Base-by-base conservation (phyloP, 1,140 invertebrate species). In the Aethina tumida region DNA sequence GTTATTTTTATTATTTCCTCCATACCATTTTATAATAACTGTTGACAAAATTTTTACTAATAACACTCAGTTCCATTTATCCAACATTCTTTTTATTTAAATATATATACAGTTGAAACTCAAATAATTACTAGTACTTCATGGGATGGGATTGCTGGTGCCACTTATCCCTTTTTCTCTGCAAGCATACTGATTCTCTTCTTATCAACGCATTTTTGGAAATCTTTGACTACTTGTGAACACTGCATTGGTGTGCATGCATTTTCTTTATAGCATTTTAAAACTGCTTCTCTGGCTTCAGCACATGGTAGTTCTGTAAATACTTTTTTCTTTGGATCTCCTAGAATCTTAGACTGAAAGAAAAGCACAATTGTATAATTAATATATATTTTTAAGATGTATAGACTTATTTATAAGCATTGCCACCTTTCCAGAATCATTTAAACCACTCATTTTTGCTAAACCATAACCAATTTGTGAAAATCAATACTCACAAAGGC, bases 141-240 rank as follows among this genome's bases (percentile, higher is more conserved):
- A n/a, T n/a, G n/a, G n/a, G n/a, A n/a, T n/a, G n/a, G n/a, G n/a
- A n/a, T n/a, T n/a, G n/a, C n/a, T n/a, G n/a, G n/a, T n/a, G n/a
- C n/a, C n/a, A n/a, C n/a, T n/a, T n/a, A n/a, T n/a, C n/a, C n/a
- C n/a, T n/a, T n/a, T n/a, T n/a, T n/a, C n/a, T n/a, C n/a, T n/a
- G 45, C 52, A 4, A 58, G 28, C n/a, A 56, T 20, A 19, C 30
- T 47, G 12, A 39, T 22, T 29, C 54, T 43, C 26, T 56, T 48
- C 20, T 41, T 22, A 34, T 62, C 58, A 1, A 62, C 60, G 36
- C 60, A 62, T 35, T 55, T 49, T 40, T 59, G 53, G 46, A 62
- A 62, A 27, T 47, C 57, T 42, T 60, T 50, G 3, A 62, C 60
- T 36, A 58, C 50, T 39, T 58, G 56, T 2, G 56, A 43, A 41